Conservation (phyloP, 2,888 invertebrate species). For the Entomobrya proxima region DNA sequence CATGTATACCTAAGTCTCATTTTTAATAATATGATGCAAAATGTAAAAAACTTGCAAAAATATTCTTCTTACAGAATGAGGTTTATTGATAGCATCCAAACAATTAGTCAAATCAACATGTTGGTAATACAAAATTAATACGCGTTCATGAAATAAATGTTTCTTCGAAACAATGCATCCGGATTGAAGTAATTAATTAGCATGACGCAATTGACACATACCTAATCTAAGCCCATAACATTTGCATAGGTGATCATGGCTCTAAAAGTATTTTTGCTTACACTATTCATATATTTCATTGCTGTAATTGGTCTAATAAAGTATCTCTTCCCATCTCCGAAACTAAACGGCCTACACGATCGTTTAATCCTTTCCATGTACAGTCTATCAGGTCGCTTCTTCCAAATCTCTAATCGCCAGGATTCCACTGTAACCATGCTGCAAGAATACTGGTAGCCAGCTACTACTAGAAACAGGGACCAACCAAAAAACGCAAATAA, state of each 20-base stretch:
- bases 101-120: too few relatives aligned
- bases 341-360: neutral
- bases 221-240: neutral
- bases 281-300: conserved; percentile 5
- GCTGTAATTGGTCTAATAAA: conserved; percentile 3
- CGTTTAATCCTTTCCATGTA: conserved; percentile 25
- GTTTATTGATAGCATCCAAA: too few relatives aligned
- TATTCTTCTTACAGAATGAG: too few relatives aligned
- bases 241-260: conserved; percentile 2
- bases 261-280: conserved; percentile 29
- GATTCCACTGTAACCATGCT: conserved; percentile 9
- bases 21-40: too few relatives aligned
- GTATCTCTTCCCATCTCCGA: conserved; percentile 6
- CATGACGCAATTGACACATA: neutral
- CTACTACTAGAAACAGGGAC: neutral
- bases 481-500: neutral
- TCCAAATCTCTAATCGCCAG: conserved; percentile 9
- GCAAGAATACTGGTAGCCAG: neutral
- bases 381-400: neutral
- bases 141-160: too few relatives aligned
- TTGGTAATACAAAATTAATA: too few relatives aligned
- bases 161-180: too few relatives aligned
- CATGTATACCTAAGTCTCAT: too few relatives aligned
- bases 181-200: too few relatives aligned
- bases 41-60: too few relatives aligned